Evolutionary conservation across 2,888 invertebrate genomes (phyloP), one percentile per base, ranked within the genome.

Genomic region (Cataglyphis altisquamis): DNA sequence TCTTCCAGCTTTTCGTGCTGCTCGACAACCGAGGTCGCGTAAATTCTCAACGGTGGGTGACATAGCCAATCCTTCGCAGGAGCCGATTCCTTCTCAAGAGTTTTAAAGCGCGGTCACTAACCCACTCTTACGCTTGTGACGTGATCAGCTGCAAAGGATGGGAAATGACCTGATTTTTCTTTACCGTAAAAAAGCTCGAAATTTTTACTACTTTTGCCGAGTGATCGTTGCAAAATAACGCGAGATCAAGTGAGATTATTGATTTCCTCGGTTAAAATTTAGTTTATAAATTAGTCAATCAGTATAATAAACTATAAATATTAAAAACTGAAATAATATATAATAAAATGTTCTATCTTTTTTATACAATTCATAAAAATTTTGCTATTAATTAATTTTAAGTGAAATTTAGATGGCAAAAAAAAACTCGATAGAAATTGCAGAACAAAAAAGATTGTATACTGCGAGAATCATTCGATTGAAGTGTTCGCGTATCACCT

Each of bases 1-100:
- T 78, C 77, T 81, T 81, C 88, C 84, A 87, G 84, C 70, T 83
- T 85, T 82, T 75, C 82, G 70, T 57, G 36, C 15, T 15, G 45
- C 52, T 52, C 63, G 81, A 55, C 32, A 55, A 25, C 83, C 84
- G 84, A 87, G 86, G 83, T 75, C 64, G 36, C 32, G 62, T 75
- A 75, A 75, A 75, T 64, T 52, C 48, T 64, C 64, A 64, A 52
- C 64, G 64, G 18, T 36, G 64, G 45, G 36, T 64, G 64, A 64
- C 75, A 21, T 48, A 21, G 18, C 48, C 36, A 64, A 64, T 48
- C 12, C 48, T 48, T 32, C 21, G 21, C 32, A 45, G 36, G 9
- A 63, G 21, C 10, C 15, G 32, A 18, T 75, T 75, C 15, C 48
- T 64, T 32, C 21, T 48, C 21, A 48, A 64, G 48, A 45, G 6